Conservation (phyloP, 2,888 invertebrate genomes). For the Agapetus fuscipes region DNA sequence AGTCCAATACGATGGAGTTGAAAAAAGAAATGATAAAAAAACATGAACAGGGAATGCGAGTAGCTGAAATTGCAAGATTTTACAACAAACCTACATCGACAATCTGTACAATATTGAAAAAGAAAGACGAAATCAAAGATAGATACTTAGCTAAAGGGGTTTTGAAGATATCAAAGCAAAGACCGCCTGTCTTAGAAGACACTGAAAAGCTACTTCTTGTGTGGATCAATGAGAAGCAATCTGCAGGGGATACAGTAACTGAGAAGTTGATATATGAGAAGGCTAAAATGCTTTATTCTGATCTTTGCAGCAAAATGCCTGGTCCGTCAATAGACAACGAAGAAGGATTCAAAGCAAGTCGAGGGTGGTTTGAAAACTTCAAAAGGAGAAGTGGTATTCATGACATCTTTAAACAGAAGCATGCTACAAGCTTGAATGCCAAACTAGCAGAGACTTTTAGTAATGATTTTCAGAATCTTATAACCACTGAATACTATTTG, state of each 20-base stretch:
- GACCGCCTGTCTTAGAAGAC: conserved; percentile 15
- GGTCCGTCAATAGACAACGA: conserved; percentile 13
- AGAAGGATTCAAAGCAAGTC: conserved; percentile 21
- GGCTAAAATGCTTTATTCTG: conserved; percentile 19
- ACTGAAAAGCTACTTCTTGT: conserved; percentile 20
- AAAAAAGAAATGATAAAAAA: conserved; percentile 21
- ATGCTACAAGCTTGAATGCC: too few relatives aligned
- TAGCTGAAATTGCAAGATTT: conserved; percentile 16
- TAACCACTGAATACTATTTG: too few relatives aligned
- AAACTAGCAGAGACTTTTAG: too few relatives aligned
- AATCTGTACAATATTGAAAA: conserved; percentile 21
- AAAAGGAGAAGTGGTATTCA: conserved; percentile 22
- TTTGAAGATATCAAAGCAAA: conserved; percentile 19
- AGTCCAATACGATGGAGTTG: conserved; percentile 18
- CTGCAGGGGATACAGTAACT: conserved; percentile 17
- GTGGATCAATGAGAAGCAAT: conserved; percentile 22
- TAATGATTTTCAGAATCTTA: too few relatives aligned
- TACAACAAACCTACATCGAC: conserved; percentile 17
- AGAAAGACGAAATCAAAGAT: conserved; percentile 19
- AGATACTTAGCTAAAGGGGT: conserved; percentile 18
- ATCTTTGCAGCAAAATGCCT: conserved; percentile 18
- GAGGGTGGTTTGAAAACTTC: conserved; percentile 24
- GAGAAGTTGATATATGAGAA: conserved; percentile 21
- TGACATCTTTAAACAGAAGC: too few relatives aligned
- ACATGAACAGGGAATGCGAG: conserved; percentile 19